These are phyloP conservation scores for Lysiphlebus fabarum DNA, from an alignment of 1,140 invertebrate species.

Conservation along the genomic window DNA sequence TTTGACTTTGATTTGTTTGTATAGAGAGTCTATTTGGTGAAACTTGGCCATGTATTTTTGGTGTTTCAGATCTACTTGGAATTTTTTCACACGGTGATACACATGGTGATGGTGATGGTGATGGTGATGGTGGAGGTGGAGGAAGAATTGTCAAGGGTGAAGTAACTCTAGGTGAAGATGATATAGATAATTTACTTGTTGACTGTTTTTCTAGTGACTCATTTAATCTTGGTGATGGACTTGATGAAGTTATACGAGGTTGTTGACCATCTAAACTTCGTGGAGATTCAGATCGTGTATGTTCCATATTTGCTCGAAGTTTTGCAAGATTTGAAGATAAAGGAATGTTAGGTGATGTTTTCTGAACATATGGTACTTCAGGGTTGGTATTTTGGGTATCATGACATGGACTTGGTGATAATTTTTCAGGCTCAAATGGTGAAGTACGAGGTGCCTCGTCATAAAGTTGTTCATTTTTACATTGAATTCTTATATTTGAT, in stretches of 20 bases:
- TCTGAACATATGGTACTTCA: conserved; percentile 20
- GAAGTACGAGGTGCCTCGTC: conserved; percentile 34
- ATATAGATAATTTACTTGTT: background rate
- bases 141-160: conserved; percentile 31
- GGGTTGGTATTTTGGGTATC: background rate
- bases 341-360: conserved; percentile 31
- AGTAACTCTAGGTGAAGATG: conserved; percentile 15
- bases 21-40: conserved; percentile 16
- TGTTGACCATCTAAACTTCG: conserved; percentile 5
- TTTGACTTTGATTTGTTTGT: conserved; percentile 16
- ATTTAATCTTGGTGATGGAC: conserved; percentile 3
- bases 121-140: conserved; percentile 1
- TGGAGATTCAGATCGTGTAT: conserved; percentile 12
- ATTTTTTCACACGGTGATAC: conserved; percentile 1
- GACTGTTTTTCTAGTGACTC: background rate
- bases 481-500: conserved; percentile 30
- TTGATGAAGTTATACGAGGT: background rate
- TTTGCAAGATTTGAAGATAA: conserved; percentile 30
- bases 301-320: conserved; percentile 27
- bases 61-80: conserved; percentile 14
- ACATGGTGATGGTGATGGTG: too few relatives aligned
- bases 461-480: conserved; percentile 37
- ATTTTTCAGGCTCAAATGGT: conserved; percentile 23
- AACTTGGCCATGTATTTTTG: background rate
- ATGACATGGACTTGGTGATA: conserved; percentile 23